Evolutionary conservation across 2,888 invertebrate genomes (phyloP).

Genomic region (Allophyes oxyacanthae): DNA sequence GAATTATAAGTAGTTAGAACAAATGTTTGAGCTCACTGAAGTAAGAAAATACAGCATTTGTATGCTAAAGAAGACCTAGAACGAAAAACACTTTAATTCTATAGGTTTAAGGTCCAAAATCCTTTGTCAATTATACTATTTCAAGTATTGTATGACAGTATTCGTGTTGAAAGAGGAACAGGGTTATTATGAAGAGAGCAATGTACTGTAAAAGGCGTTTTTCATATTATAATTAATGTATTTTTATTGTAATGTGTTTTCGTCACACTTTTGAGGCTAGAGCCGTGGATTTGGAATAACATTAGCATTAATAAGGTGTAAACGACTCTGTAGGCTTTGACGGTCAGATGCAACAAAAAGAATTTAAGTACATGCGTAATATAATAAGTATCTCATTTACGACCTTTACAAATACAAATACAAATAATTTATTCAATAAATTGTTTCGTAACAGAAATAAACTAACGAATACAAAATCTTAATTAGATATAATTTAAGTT

Average conservation of each 20-base stretch:
- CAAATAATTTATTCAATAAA: too few relatives aligned
- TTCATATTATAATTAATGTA: constrained; percentile 58
- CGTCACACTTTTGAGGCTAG: constrained; percentile 41
- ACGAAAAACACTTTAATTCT: not conserved
- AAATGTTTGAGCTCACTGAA: constrained; percentile 51
- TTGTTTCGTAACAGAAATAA: too few relatives aligned
- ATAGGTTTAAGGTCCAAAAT: constrained; percentile 19
- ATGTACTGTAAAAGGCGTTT: constrained; percentile 45
- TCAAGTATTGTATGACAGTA: constrained; percentile 9
- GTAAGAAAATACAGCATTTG: constrained; percentile 39
- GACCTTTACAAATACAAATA: too few relatives aligned
- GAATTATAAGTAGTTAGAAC: constrained; percentile 50
- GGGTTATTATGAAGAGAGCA: constrained; percentile 42
- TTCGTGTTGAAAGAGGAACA: constrained; percentile 17
- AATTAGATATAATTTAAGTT: too few relatives aligned
- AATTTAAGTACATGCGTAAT: constrained; percentile 1
- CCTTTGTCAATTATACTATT: not conserved
- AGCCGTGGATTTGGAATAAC: constrained; percentile 27
- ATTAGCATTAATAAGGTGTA: constrained; percentile 47
- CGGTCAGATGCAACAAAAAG: constrained; percentile 13
- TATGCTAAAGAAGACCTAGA: constrained; percentile 14
- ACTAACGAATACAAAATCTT: too few relatives aligned
- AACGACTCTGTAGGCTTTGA: constrained; percentile 12
- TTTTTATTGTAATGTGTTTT: constrained; percentile 54
- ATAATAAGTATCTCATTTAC: not conserved